phyloP scores from a whole-genome alignment of 2,888 invertebrate genomes.

The Melanostoma mellinum region DNA sequence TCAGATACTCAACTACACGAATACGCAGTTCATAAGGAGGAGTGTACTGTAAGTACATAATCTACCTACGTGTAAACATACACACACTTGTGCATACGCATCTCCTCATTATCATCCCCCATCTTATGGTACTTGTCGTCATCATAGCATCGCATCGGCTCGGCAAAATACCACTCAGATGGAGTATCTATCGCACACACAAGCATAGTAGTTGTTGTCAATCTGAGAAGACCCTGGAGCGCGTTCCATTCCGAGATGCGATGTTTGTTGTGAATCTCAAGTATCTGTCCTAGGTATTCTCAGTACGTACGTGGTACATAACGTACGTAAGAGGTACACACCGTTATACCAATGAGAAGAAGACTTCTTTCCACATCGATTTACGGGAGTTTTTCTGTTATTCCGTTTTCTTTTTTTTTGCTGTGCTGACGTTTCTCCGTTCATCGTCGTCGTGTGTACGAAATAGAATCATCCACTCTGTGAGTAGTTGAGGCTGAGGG shows the following conservation, averaged over 20 bases:
- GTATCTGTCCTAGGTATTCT: conserved; percentile 71
- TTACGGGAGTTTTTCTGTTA: conserved; percentile 70
- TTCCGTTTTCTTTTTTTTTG: conserved; percentile 20
- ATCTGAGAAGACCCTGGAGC: conserved; percentile 59
- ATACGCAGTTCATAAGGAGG: conserved; percentile 70
- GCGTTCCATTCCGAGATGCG: conserved; percentile 54
- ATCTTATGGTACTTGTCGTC: conserved; percentile 26
- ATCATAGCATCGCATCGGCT: conserved; percentile 10
- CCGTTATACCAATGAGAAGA: conserved; percentile 72
- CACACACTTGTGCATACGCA: conserved; percentile 52
- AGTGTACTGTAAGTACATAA: conserved; percentile 70
- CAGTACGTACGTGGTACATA: conserved; percentile 70
- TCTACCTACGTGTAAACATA: conserved; percentile 67
- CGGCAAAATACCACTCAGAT: conserved; percentile 38
- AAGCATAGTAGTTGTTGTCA: conserved; percentile 39
- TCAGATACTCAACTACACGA: conserved; percentile 41
- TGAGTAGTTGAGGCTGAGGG: conserved; percentile 68
- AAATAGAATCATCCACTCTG: conserved; percentile 71
- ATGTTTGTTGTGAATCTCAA: conserved; percentile 70
- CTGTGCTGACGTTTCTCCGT: conserved; percentile 41
- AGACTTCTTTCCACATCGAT: conserved; percentile 67
- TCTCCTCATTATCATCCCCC: conserved; percentile 56
- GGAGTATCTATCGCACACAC: conserved; percentile 47
- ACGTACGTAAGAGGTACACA: conserved; percentile 70
- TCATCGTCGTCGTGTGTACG: conserved; percentile 48